A percentile compares a stretch with the other conserved stretches of the same genome.
Conservation (phyloP, 2,113 vertebrate genomes). For the Menura novaehollandiae region DNA sequence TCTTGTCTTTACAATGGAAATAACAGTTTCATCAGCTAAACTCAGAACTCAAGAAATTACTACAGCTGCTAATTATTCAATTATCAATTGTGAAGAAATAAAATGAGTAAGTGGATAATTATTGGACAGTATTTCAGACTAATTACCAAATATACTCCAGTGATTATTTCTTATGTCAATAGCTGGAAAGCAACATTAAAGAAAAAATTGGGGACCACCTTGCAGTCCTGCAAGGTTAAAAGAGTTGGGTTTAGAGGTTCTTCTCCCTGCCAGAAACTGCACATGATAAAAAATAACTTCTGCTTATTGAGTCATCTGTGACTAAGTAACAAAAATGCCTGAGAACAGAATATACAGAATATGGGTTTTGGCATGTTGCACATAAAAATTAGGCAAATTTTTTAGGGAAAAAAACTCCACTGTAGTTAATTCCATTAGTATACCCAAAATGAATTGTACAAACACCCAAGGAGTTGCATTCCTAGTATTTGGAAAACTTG, state of each 20-base stretch:
- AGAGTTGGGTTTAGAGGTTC: background rate
- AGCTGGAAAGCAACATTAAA: background rate
- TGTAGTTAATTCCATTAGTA: background rate
- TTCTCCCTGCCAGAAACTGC: background rate
- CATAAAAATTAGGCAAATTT: background rate
- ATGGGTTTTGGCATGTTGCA: accelerated
- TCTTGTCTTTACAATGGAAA: background rate
- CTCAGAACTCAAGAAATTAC: background rate
- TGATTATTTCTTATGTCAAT: background rate
- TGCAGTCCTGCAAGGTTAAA: background rate
- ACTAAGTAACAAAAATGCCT: background rate
- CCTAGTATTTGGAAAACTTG: background rate
- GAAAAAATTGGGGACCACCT: background rate
- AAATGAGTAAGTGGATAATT: background rate
- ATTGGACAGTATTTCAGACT: background rate
- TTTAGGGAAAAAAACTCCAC: background rate
- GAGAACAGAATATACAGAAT: background rate
- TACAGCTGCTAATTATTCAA: background rate
- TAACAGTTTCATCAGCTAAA: background rate
- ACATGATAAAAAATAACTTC: background rate
- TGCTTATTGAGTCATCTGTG: background rate
- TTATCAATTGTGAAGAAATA: background rate
- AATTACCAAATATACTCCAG: background rate
- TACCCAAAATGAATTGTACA: background rate
- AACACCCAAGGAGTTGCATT: background rate